Evolutionary conservation across 2,797 vertebrate species (phyloP).

Genomic region (Acanthornis magna): DNA sequence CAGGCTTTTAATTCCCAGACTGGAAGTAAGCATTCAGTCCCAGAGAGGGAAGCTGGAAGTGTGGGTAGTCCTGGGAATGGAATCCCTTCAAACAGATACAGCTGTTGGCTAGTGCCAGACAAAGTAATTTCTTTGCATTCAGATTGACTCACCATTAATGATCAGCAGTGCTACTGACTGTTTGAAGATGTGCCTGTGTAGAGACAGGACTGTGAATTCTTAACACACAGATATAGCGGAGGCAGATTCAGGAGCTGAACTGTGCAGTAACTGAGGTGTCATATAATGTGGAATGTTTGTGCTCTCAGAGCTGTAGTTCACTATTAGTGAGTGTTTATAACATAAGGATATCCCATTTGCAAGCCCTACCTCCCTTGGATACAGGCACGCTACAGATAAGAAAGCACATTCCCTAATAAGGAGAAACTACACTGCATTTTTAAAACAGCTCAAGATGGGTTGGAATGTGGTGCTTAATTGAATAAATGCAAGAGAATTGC

Average conservation of each 20-base stretch:
- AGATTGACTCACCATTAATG: neutral
- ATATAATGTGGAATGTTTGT: neutral
- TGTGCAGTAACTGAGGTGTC: neutral
- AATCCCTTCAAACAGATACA: neutral
- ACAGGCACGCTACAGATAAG: conserved; percentile 24
- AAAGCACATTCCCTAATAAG: conserved; percentile 60
- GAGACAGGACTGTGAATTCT: neutral
- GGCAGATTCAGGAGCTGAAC: neutral
- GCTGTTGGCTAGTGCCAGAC: neutral
- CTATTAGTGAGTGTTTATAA: neutral
- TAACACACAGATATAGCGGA: neutral
- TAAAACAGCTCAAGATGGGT: neutral
- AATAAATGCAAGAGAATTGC: conserved; percentile 37
- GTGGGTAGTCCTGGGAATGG: neutral
- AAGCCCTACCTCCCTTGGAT: neutral
- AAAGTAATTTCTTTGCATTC: neutral
- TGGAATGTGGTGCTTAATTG: conserved; percentile 60
- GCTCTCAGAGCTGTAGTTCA: neutral
- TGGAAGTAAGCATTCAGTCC: conserved; percentile 9
- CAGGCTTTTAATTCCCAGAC: conserved; percentile 21
- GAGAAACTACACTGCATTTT: conserved; percentile 41
- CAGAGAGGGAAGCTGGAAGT: neutral
- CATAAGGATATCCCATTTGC: neutral
- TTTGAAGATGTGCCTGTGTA: neutral
- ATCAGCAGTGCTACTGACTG: neutral